phyloP scores from a whole-genome alignment of 64 coral and sea anemone genomes.

The Montipora capricornis region DNA sequence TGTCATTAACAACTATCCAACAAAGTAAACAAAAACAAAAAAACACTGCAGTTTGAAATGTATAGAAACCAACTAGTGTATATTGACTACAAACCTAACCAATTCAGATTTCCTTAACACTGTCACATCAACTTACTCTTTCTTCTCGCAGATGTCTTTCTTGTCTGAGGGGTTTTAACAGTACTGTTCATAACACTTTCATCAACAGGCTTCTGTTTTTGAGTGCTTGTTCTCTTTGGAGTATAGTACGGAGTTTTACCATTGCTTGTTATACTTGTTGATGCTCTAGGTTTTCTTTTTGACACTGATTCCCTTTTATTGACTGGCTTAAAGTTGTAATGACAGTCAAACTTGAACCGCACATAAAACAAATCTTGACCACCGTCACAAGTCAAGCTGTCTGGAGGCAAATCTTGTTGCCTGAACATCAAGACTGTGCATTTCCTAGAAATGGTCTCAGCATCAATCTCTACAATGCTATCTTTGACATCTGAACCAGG shows the following conservation, averaged over 20 bases:
- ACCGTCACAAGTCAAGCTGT: neutral
- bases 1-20: neutral
- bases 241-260: neutral
- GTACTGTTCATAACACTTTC: neutral
- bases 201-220: neutral
- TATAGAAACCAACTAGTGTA: too few species aligned
- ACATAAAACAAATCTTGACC: slow-evolving; percentile 43
- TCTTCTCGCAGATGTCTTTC: slow-evolving; percentile 17
- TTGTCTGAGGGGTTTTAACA: slow-evolving; percentile 5
- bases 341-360: slow-evolving; percentile 49
- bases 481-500: neutral
- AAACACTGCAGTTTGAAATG: neutral
- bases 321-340: slow-evolving; percentile 44
- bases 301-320: slow-evolving; percentile 23
- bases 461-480: slow-evolving; percentile 40
- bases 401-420: slow-evolving; percentile 23
- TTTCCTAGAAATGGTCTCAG: slow-evolving; percentile 43
- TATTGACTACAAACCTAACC: neutral
- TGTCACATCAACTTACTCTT: neutral
- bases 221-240: neutral
- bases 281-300: neutral
- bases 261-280: neutral
- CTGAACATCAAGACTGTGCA: slow-evolving; percentile 19
- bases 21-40: neutral
- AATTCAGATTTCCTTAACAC: neutral